A percentile compares a stretch with the other conserved stretches of the same genome.
phyloP scores from a whole-genome alignment of 2,888 invertebrate genomes.

The Perizoma affinitatum region DNA sequence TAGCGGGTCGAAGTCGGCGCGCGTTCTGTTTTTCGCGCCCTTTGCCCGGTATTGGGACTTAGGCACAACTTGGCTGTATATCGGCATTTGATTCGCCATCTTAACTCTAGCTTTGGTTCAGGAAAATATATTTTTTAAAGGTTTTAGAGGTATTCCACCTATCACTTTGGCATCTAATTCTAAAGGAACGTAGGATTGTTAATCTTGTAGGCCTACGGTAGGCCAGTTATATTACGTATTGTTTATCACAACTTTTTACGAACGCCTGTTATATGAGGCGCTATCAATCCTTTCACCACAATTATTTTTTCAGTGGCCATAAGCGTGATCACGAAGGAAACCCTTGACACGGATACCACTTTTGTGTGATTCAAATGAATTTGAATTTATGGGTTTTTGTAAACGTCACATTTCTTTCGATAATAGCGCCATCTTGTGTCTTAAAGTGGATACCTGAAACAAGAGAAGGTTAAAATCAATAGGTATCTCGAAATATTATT shows the following conservation, averaged over 20 bases:
- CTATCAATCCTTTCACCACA: conserved; percentile 47
- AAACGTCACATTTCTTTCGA: conserved; percentile 20
- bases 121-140: conserved; percentile 46
- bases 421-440: conserved; percentile 35
- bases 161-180: conserved; percentile 67
- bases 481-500: too few relatives aligned
- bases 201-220: conserved; percentile 52
- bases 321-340: too few relatives aligned
- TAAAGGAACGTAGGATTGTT: conserved; percentile 69
- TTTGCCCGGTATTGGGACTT: conserved; percentile 70
- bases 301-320: too few relatives aligned
- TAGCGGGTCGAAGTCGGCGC: conserved; percentile 85
- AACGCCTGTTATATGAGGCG: too few relatives aligned
- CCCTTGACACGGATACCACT: conserved; percentile 43
- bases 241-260: conserved; percentile 47
- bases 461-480: conserved; percentile 27
- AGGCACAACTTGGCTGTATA: conserved; percentile 79
- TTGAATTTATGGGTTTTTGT: conserved; percentile 10
- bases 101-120: conserved; percentile 72
- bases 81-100: conserved; percentile 80
- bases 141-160: conserved; percentile 35
- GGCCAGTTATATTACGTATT: conserved; percentile 30
- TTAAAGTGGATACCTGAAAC: conserved; percentile 43
- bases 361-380: conserved; percentile 25
- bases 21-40: conserved; percentile 48